These are phyloP conservation scores for Allophyes oxyacanthae DNA, from an alignment of 2,888 invertebrate species.

Conservation along the genomic window DNA sequence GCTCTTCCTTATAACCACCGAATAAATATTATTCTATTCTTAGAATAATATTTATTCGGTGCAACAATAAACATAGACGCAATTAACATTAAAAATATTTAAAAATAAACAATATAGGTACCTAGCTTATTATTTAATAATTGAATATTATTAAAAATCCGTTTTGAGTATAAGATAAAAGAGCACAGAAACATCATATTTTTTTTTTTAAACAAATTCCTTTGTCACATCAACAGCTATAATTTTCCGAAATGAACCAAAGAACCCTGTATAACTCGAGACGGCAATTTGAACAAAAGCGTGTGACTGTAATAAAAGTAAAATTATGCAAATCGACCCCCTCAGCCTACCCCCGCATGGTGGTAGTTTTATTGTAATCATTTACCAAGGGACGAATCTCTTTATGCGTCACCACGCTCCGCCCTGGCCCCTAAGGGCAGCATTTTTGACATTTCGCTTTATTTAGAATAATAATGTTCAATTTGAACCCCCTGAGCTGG, in stretches of 20 bases:
- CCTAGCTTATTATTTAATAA: no score
- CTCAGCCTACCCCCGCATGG: constrained; percentile 42
- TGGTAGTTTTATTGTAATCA: constrained; percentile 58
- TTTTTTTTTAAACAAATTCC: constrained; percentile 18
- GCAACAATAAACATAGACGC: no score
- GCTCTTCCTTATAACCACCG: no score
- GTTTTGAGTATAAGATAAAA: no score
- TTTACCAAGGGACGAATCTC: constrained; percentile 58
- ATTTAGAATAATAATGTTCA: constrained; percentile 60
- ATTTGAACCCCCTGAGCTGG: constrained; percentile 36
- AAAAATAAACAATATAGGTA: no score
- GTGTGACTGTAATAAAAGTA: constrained; percentile 55
- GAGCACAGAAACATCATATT: no score
- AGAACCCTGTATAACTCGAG: constrained; percentile 34
- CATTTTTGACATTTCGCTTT: constrained; percentile 72
- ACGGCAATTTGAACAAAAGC: constrained; percentile 51
- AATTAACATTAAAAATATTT: no score
- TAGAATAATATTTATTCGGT: no score
- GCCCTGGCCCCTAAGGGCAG: constrained; percentile 54
- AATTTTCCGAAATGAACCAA: constrained; percentile 25
- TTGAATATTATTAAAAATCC: no score
- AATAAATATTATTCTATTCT: no score
- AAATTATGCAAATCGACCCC: constrained; percentile 57
- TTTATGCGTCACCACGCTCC: constrained; percentile 71
- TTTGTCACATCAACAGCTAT: constrained; percentile 27